Conservation (phyloP, 2,797 vertebrate genomes). For the Alosa sapidissima region DNA sequence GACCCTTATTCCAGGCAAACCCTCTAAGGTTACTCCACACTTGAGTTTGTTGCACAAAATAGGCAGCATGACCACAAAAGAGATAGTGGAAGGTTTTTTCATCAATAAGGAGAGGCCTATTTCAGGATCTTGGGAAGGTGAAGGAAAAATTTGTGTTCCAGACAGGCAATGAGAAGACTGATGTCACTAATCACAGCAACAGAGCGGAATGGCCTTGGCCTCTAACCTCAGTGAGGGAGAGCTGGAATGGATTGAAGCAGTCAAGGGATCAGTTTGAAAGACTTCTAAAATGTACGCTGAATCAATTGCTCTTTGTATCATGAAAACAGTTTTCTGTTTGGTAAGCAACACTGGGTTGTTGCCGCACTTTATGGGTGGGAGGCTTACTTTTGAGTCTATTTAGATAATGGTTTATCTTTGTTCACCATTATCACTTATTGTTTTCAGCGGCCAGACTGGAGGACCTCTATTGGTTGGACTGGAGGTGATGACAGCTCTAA, state of each 20-base stretch:
- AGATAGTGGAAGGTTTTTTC: neutral
- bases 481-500: neutral
- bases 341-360: neutral
- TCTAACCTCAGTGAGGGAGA: constrained; percentile 17
- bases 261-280: neutral
- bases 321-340: neutral
- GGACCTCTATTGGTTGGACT: neutral
- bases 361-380: neutral
- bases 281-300: neutral
- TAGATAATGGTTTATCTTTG: neutral
- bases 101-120: neutral
- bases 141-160: constrained; percentile 4
- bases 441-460: neutral
- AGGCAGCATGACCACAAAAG: neutral
- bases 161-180: constrained; percentile 26
- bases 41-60: neutral
- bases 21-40: neutral
- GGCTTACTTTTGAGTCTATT: neutral
- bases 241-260: constrained; percentile 5
- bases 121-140: neutral
- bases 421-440: neutral
- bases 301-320: neutral
- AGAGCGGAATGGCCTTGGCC: constrained; percentile 30
- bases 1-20: neutral
- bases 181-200: constrained; percentile 40